phyloP scores from a whole-genome alignment of 2,113 vertebrate species.

The Corynorhinus townsendii region DNA sequence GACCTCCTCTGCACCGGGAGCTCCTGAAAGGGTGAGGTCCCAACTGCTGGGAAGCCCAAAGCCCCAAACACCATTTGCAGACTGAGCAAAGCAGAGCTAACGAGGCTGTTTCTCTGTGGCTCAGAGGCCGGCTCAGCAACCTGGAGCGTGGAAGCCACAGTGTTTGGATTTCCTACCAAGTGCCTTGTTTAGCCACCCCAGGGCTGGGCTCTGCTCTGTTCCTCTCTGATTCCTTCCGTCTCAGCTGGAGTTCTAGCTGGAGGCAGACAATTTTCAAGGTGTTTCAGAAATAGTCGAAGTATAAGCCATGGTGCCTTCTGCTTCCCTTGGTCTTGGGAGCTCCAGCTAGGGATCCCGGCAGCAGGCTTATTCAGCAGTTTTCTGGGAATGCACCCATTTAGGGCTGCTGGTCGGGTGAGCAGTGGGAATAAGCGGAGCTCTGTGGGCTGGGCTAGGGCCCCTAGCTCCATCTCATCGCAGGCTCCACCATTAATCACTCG shows the following conservation, averaged over 20 bases:
- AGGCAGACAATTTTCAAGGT: not conserved
- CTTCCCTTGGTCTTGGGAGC: not conserved
- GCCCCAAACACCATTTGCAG: fast-evolving
- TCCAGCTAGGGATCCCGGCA: not conserved
- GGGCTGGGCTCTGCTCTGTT: not conserved
- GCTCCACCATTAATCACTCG: fast-evolving
- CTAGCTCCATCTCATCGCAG: not conserved
- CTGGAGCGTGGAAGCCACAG: not conserved
- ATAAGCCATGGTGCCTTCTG: not conserved
- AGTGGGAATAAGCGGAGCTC: not conserved
- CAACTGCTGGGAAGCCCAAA: not conserved
- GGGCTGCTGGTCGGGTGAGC: not conserved
- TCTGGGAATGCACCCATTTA: not conserved
- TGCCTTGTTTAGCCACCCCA: not conserved
- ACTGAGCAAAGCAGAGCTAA: not conserved
- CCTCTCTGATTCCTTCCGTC: not conserved
- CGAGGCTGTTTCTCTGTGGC: not conserved
- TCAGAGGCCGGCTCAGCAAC: not conserved
- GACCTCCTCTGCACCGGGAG: not conserved
- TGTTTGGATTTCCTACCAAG: not conserved
- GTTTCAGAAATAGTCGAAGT: not conserved
- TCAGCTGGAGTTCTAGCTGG: not conserved
- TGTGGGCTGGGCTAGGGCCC: not conserved
- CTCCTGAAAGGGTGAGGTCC: not conserved
- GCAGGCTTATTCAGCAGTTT: fast-evolving